These are phyloP conservation scores for Trachythela sp. DNA, from an alignment of 64 coral and sea anemone species.

Conservation along the genomic window DNA sequence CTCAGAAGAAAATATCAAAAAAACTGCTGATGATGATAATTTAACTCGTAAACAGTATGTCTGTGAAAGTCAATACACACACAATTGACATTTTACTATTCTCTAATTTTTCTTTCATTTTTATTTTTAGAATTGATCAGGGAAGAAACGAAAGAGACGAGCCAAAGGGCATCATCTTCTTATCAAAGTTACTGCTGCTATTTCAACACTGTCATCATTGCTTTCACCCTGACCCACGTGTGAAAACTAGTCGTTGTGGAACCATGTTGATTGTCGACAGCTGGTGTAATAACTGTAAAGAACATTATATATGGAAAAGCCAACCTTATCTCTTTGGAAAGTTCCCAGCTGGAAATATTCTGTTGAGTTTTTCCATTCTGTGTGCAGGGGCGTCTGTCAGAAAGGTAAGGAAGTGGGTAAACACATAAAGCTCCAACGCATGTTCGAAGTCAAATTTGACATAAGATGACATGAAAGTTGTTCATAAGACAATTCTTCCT, in stretches of 20 bases:
- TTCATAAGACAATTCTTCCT: too few species aligned
- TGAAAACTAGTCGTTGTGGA: background rate
- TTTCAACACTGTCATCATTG: background rate
- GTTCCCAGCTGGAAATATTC: slow-evolving; percentile 4
- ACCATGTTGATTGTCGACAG: background rate
- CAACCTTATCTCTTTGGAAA: slow-evolving; percentile 1
- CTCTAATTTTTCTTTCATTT: background rate
- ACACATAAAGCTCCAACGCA: too few species aligned
- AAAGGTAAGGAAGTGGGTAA: too few species aligned
- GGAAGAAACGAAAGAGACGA: background rate
- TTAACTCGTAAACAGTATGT: too few species aligned
- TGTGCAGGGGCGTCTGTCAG: background rate
- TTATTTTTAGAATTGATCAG: background rate
- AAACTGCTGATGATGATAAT: background rate
- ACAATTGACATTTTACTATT: too few species aligned
- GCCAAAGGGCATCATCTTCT: background rate
- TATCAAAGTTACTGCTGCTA: background rate
- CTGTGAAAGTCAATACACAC: too few species aligned
- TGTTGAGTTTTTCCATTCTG: background rate
- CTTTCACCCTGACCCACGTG: background rate
- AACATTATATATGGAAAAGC: background rate
- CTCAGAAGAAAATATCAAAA: background rate
- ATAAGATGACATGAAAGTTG: too few species aligned
- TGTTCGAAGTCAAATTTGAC: too few species aligned
- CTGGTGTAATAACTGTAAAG: background rate